Evolutionary conservation across 1,140 invertebrate species (phyloP), one percentile per base, ranked within the genome.

Genomic region (Drosophila willistoni): DNA sequence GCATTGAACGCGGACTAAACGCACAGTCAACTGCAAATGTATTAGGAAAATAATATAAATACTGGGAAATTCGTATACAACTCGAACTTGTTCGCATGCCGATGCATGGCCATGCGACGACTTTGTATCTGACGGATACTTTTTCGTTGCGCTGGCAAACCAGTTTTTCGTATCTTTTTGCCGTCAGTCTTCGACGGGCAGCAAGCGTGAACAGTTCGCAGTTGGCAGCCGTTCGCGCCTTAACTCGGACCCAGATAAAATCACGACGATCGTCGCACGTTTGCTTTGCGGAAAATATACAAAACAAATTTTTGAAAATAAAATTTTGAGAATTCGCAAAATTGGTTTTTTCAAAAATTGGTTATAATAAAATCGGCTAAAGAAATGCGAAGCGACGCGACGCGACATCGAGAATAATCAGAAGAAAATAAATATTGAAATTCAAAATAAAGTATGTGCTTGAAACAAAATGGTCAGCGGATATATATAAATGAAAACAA

Each of bases 361-460:
- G 67, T 36, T 36, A 36, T 1, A 10, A 6, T 3, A 17, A 55
- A 69, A 66, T 36, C 60, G 51, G 42, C 54, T 70, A 76, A 80
- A 71, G 84, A 87, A 87, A 87, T 87, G 77, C 84, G 83, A 83
- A 73, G 80, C 83, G 84, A 73, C 79, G 54, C 63, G 68, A 64
- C 65, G 68, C 73, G 64, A 81, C 67, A 68, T 61, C 33, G 55
- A 76, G 65, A 36, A 17, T 36, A 61, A 65, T 47, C 57, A 29
- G 5, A 29, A 29, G n/a, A n/a, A 76, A 75, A 56, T 2, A 25
- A 25, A 25, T 25, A 47, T 39, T 22, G 9, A 62, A 68, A 68
- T 59, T 59, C 6, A 51, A 72, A 14, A 19, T 73, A 65, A 84
- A 73, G 83, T 87, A 82, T 89, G 79, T 87, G 79, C 59, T 42